A percentile compares a stretch with the other conserved stretches of the same genome.
Conservation (phyloP, 2,888 invertebrate species). For the Drosophila testacea region DNA sequence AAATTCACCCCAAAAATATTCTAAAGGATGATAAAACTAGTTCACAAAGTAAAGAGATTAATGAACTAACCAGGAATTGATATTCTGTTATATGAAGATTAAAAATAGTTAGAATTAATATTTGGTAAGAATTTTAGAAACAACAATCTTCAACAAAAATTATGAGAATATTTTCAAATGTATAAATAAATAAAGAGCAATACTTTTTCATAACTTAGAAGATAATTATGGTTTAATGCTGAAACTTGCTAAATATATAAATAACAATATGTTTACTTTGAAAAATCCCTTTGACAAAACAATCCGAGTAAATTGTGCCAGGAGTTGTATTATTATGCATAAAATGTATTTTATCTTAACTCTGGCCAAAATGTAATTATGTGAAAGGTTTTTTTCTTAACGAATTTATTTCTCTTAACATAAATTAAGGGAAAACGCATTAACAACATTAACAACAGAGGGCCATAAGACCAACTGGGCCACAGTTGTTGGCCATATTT, state of each 20-base stretch:
- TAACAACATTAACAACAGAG: slow-evolving; percentile 32
- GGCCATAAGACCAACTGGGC: slow-evolving; percentile 16
- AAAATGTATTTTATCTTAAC: slow-evolving; percentile 14
- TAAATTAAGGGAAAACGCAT: slow-evolving; percentile 47
- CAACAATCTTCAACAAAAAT: no score
- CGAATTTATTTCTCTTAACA: slow-evolving; percentile 30
- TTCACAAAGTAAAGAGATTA: no score
- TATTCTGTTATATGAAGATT: no score
- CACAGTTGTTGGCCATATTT: slow-evolving; percentile 32
- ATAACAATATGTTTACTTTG: neutral
- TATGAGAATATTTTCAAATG: no score
- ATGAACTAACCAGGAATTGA: no score
- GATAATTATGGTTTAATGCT: no score
- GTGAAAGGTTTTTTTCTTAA: slow-evolving; percentile 5
- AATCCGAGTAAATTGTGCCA: slow-evolving; percentile 6
- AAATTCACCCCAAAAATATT: no score
- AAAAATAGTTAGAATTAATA: no score
- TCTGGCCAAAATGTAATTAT: slow-evolving; percentile 24
- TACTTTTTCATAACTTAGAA: no score
- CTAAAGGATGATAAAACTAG: no score
- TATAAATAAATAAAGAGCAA: no score
- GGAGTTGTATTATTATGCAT: neutral
- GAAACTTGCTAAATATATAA: neutral
- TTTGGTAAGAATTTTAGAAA: no score
- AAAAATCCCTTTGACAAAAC: neutral